Conservation (phyloP, 2,888 invertebrate genomes). For the Stratiomys singularior region DNA sequence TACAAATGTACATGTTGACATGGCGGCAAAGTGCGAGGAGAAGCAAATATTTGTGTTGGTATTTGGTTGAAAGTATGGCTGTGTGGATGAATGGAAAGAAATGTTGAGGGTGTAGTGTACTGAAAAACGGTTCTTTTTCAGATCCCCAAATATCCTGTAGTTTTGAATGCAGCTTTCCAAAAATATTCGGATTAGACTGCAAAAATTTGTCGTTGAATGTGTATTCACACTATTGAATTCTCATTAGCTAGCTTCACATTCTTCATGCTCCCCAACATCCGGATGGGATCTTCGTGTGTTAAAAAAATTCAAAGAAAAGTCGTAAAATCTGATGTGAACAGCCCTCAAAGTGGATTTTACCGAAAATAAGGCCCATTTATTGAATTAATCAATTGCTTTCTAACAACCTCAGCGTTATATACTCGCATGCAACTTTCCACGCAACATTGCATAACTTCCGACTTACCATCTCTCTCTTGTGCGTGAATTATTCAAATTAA, state of each 20-base stretch:
- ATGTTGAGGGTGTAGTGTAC: neutral
- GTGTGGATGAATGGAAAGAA: neutral
- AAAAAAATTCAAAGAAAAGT: too few species aligned
- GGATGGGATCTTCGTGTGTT: too few species aligned
- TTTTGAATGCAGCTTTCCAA: constrained; percentile 2
- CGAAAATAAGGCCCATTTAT: too few species aligned
- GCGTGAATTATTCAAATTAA: too few species aligned
- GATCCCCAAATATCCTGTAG: neutral
- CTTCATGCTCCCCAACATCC: too few species aligned
- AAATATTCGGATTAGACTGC: neutral
- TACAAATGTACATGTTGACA: constrained; percentile 38
- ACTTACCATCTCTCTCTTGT: too few species aligned
- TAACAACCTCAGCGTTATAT: too few species aligned
- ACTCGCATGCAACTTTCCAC: too few species aligned
- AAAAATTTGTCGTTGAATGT: neutral
- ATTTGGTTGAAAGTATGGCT: constrained; percentile 3
- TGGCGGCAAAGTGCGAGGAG: neutral
- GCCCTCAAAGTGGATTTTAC: too few species aligned
- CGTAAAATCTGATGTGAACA: too few species aligned
- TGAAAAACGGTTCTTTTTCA: neutral
- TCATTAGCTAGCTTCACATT: neutral
- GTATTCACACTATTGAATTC: constrained; percentile 9
- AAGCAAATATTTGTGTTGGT: constrained; percentile 40
- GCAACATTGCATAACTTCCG: too few species aligned
- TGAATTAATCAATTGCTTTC: too few species aligned